Evolutionary conservation across 2,113 vertebrate genomes (phyloP), one percentile per base, ranked within the genome.

Genomic region (Zosterops borbonicus): DNA sequence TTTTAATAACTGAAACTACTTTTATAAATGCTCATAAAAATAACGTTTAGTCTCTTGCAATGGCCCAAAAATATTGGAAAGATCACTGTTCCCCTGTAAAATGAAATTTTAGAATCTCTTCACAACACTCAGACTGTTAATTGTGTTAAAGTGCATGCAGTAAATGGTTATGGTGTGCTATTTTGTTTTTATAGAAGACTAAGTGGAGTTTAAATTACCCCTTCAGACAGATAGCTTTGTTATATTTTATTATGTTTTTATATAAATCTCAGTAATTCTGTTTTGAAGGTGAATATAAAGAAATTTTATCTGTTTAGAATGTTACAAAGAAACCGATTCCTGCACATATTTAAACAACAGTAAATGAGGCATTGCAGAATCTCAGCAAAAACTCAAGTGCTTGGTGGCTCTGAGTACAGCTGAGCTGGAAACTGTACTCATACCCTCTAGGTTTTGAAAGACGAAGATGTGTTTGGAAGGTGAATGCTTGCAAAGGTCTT

Each of bases 151-250:
- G 53, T 71, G 71, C 37, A 41, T 22, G 37, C 13, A 79, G 20
- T 92, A 95, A 92, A 92, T 50, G 31, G 79, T 95, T 94, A 94
- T 87, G 23, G 69, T 87, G 39, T 60, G 60, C 56, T 94, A 68
- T 91, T 94, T 78, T 87, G 19, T 60, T 91, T 89, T 95, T 92
- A 91, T 60, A 55, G 73, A 92, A 89, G 69, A 68, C 52, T 78
- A 91, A 95, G 31, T 87, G 46, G 65, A 64, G 31, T 84, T 89
- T 87, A 94, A 92, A 92, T 95, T 91, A 91, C 35, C 31, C 11
- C 10, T 46, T 91, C 81, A 84, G 55, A 81, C 12, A 87, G 50
- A 90, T 31, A 90, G 37, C 9, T 94, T 89, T 94, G 44, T 84
- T 87, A 75, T 64, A 23, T 44, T 77, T 78, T 84, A 71, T 71